Base-by-base conservation (phyloP, 2,797 vertebrate species). In the Halcyon smyrnensis region DNA sequence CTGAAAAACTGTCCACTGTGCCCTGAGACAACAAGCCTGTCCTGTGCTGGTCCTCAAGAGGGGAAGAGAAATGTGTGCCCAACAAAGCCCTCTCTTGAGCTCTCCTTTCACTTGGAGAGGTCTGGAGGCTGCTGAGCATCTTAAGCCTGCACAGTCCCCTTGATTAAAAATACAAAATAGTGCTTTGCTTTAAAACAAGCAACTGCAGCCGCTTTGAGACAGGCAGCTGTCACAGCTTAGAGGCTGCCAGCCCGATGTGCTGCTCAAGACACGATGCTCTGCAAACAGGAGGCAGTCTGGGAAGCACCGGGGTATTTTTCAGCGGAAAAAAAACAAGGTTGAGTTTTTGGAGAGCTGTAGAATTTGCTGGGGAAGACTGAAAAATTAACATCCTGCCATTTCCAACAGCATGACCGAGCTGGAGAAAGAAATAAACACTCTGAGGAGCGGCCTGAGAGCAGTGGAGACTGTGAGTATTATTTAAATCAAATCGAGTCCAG, bases 381-480 rank as follows among this genome's bases (percentile, higher is more conserved):
- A 94, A 94, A 94, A 96, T 92, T 97, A 94, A 98, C 78, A 63
- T 89, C 53, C 85, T 97, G 46, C 87, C 73, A 36, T 98, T 97
- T 97, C 93, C 90, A 91, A 97, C 98, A 99, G 99, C 97, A 99
- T 99, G 99, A 99, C 98, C 0, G 99, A 99, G 97, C 97, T 99
- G 98, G 99, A 99, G 97, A 99, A 99, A 97, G 99, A 99, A 97
- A 99, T 99, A 87, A 98, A 98, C 89, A 99, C 98, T 94, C 96
- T 99, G 97, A 99, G 99, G 93, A 99, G 98, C 5, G 99, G 99
- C 90, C 97, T 99, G 96, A 99, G 98, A 97, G 99, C 98, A 1
- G 99, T 99, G 64, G 99, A 99, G 95, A 99, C 96, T 13, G 99
- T 99, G 96, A 99, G 99, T 99, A 95, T 86, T 94, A 57, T 69